Percentiles rank a stretch among this genome's conserved stretches.
Evolutionary conservation across 1,140 invertebrate species (phyloP).

Genomic region (Chrysopa pallens): DNA sequence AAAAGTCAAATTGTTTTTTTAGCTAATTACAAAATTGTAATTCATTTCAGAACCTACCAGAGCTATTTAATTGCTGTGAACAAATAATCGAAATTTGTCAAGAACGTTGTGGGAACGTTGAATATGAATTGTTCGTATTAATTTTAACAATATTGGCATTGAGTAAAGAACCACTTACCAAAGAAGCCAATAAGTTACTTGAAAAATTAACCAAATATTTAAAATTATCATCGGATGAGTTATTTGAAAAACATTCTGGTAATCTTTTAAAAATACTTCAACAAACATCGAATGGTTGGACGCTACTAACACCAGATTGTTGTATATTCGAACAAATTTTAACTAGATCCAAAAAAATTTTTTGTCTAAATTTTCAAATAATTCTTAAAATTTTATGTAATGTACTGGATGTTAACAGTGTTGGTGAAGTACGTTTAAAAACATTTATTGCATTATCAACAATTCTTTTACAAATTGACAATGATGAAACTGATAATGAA

Average conservation of each 20-base stretch:
- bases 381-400: background rate
- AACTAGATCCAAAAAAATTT: background rate
- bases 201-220: background rate
- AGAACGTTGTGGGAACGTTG: constrained; percentile 10
- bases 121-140: background rate
- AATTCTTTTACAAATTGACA: background rate
- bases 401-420: background rate
- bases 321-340: background rate
- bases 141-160: background rate
- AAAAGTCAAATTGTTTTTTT: too few species aligned
- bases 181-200: background rate
- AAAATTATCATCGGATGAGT: background rate
- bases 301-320: background rate
- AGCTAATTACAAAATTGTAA: too few species aligned
- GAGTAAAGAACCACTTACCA: background rate
- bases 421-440: background rate
- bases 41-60: too few species aligned
- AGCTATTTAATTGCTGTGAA: constrained; percentile 19
- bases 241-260: background rate
- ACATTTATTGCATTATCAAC: background rate
- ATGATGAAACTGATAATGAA: background rate
- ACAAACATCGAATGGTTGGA: background rate
- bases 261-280: background rate
- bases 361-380: background rate
- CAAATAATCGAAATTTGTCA: constrained; percentile 19